Evolutionary conservation across 2,888 invertebrate species (phyloP).

Genomic region (Galeruca laticollis): DNA sequence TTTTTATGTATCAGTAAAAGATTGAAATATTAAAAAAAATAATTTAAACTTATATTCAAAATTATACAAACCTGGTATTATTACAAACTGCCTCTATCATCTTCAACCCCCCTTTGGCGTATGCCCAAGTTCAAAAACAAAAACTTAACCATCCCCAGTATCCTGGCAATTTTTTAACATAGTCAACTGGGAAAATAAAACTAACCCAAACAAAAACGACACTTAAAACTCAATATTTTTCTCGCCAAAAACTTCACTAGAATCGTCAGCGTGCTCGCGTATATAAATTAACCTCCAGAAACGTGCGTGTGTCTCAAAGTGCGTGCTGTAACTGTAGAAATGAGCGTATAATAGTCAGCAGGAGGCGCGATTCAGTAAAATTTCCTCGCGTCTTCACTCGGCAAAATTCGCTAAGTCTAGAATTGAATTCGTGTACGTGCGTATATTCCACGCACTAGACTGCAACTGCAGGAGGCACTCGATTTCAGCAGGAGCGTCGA

Average conservation of each 20-base stretch:
- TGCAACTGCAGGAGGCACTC: conserved; percentile 61
- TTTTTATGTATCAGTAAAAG: too few relatives aligned
- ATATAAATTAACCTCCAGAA: background rate
- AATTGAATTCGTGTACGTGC: conserved; percentile 50
- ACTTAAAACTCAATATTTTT: conserved; percentile 25
- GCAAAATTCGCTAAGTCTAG: conserved; percentile 5
- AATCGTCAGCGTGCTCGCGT: conserved; percentile 10
- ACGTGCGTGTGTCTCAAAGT: conserved; percentile 53
- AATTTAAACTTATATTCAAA: background rate
- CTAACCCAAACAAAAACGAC: conserved; percentile 18
- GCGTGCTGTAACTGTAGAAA: conserved; percentile 16
- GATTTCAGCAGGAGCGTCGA: conserved; percentile 46
- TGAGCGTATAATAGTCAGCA: conserved; percentile 4
- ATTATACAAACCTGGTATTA: conserved; percentile 41
- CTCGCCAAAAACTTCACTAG: conserved; percentile 18
- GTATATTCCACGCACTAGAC: conserved; percentile 59
- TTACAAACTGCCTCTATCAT: conserved; percentile 47
- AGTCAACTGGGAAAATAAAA: conserved; percentile 3
- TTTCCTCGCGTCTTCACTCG: conserved; percentile 17
- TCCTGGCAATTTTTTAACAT: conserved; percentile 14
- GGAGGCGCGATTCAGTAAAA: conserved; percentile 15
- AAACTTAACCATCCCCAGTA: conserved; percentile 34
- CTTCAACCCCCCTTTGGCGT: conserved; percentile 34
- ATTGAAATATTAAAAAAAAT: too few relatives aligned
- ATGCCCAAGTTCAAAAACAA: conserved; percentile 12